These are phyloP conservation scores for Agapornis roseicollis DNA, from an alignment of 2,113 vertebrate genomes.

Conservation along the genomic window DNA sequence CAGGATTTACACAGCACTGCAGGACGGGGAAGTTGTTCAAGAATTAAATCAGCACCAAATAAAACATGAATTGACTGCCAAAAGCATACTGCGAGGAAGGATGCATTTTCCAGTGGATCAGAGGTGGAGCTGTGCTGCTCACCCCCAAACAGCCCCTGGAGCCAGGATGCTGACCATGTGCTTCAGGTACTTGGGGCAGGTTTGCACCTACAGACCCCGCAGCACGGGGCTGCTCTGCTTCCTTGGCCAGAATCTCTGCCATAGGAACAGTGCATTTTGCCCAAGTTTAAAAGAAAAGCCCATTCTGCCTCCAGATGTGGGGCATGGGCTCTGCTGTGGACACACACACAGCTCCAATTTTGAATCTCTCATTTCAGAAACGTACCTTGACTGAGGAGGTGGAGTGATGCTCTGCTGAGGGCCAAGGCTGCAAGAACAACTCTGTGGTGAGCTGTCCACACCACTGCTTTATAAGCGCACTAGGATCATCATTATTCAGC, in stretches of 20 bases:
- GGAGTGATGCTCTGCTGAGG: neutral
- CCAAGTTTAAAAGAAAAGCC: neutral
- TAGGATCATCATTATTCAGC: conserved; percentile 35
- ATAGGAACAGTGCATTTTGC: rapidly evolving
- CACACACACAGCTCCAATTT: neutral
- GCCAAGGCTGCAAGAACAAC: neutral
- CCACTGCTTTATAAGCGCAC: neutral
- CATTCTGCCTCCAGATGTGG: neutral
- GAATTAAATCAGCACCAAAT: neutral
- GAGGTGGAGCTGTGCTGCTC: neutral
- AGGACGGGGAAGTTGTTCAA: neutral
- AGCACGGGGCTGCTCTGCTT: neutral
- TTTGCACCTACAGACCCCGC: neutral
- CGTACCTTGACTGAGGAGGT: neutral
- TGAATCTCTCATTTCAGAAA: neutral
- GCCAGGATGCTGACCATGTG: neutral
- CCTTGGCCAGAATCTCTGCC: neutral
- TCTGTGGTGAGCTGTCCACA: neutral
- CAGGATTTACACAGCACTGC: neutral
- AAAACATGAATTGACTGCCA: neutral
- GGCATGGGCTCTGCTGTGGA: rapidly evolving
- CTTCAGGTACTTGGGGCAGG: neutral
- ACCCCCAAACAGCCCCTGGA: neutral
- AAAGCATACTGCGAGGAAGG: neutral
- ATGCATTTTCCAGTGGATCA: neutral